These are phyloP conservation scores for Drosophila siamana DNA, from an alignment of 2,888 invertebrate genomes.

Conservation along the genomic window DNA sequence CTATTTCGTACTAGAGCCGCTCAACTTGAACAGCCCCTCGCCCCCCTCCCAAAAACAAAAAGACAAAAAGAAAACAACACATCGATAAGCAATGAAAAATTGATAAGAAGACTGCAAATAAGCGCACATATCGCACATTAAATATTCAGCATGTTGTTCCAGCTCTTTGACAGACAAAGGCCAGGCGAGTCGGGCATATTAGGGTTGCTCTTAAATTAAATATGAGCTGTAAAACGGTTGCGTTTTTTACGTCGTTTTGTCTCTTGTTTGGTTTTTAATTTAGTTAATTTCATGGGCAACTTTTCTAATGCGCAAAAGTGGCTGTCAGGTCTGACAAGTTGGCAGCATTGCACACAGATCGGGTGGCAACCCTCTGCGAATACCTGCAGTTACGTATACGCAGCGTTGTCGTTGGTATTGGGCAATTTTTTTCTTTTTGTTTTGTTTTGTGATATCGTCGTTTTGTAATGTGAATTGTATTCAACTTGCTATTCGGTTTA, in stretches of 20 bases:
- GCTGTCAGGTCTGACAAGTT: background rate
- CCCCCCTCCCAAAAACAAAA: too few relatives aligned
- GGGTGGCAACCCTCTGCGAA: slow-evolving; percentile 2
- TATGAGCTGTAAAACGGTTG: background rate
- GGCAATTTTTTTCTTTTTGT: too few relatives aligned
- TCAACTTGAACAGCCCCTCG: background rate
- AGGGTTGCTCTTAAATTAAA: background rate
- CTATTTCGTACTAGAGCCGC: background rate
- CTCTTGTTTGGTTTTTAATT: background rate
- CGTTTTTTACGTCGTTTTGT: background rate
- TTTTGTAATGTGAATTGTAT: too few relatives aligned
- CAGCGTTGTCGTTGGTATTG: background rate
- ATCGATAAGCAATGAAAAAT: slow-evolving; percentile 4
- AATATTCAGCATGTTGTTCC: background rate
- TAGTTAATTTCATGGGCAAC: background rate
- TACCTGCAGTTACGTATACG: background rate
- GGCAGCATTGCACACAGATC: background rate
- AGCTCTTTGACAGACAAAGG: background rate
- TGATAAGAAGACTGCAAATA: slow-evolving; percentile 1
- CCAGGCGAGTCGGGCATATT: background rate
- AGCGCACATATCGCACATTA: background rate
- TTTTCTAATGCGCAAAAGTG: background rate
- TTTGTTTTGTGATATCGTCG: too few relatives aligned
- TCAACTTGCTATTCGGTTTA: too few relatives aligned
- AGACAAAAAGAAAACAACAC: background rate